A percentile compares a stretch with the other conserved stretches of the same genome.
Conservation (phyloP, 2,113 vertebrate genomes). For the Cyanoderma ruficeps region DNA sequence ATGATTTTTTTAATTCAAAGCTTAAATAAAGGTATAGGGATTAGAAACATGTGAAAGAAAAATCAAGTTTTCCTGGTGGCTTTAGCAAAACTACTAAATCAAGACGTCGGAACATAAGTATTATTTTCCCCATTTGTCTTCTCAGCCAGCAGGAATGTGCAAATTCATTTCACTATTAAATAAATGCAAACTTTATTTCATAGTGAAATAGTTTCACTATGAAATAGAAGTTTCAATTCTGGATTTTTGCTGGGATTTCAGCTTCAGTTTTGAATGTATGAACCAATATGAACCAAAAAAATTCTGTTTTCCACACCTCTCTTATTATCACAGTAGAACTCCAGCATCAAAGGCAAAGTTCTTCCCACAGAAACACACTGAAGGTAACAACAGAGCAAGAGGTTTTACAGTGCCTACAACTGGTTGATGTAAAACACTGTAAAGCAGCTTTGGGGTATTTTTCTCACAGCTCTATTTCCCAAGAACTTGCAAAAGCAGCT, state of each 20-base stretch:
- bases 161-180: not conserved
- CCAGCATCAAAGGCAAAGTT: not conserved
- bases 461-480: not conserved
- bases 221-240: not conserved
- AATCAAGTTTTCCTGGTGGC: not conserved
- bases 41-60: not conserved
- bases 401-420: not conserved
- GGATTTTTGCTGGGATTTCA: not conserved
- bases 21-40: not conserved
- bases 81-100: not conserved
- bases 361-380: not conserved
- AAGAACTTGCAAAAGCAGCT: not conserved
- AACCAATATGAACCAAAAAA: no score
- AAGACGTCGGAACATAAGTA: not conserved
- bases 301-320: not conserved
- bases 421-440: not conserved
- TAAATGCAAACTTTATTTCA: not conserved
- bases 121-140: not conserved
- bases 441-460: not conserved
- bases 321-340: not conserved
- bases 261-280: not conserved
- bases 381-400: not conserved
- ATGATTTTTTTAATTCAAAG: not conserved
- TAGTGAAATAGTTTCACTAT: not conserved
- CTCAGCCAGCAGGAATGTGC: not conserved